Percentiles rank a stretch among this genome's conserved stretches.
phyloP scores from a whole-genome alignment of 2,888 invertebrate genomes.

The Cryptosula pallasiana region DNA sequence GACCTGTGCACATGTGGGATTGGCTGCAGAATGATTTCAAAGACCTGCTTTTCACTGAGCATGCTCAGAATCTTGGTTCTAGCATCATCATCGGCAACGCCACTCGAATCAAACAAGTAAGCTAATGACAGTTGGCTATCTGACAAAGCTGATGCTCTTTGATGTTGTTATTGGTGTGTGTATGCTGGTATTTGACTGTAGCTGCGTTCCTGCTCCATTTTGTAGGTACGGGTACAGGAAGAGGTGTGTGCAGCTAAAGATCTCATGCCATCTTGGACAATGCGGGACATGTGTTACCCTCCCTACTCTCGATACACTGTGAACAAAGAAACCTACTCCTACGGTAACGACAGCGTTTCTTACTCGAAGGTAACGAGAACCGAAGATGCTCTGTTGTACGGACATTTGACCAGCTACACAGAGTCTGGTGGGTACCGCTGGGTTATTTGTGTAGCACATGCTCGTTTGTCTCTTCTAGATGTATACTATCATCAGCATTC shows the following conservation, averaged over 20 bases:
- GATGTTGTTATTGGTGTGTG: no score
- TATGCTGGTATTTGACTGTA: no score
- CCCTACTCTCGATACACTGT: conserved; percentile 4
- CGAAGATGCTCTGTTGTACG: neutral
- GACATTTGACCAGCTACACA: neutral
- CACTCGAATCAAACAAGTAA: conserved; percentile 11
- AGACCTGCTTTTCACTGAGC: conserved; percentile 15
- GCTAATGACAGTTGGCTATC: no score
- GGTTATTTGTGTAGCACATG: no score
- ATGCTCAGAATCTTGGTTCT: conserved; percentile 1
- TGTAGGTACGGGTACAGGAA: conserved; percentile 13
- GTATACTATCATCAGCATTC: no score
- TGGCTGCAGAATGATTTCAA: neutral
- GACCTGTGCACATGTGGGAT: neutral
- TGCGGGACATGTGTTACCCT: conserved; percentile 10
- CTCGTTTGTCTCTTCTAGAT: no score
- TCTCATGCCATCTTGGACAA: neutral
- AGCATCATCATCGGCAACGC: conserved; percentile 21
- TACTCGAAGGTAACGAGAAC: neutral
- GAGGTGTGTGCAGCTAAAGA: conserved; percentile 5
- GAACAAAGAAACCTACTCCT: neutral
- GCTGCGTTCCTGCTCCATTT: no score
- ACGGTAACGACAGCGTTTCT: neutral
- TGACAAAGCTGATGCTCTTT: no score
- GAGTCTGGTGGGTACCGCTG: neutral